Percentiles rank a stretch among this genome's conserved stretches.
Evolutionary conservation across 2,888 invertebrate genomes (phyloP).

Genomic region (Branchipolynoe longqiensis): DNA sequence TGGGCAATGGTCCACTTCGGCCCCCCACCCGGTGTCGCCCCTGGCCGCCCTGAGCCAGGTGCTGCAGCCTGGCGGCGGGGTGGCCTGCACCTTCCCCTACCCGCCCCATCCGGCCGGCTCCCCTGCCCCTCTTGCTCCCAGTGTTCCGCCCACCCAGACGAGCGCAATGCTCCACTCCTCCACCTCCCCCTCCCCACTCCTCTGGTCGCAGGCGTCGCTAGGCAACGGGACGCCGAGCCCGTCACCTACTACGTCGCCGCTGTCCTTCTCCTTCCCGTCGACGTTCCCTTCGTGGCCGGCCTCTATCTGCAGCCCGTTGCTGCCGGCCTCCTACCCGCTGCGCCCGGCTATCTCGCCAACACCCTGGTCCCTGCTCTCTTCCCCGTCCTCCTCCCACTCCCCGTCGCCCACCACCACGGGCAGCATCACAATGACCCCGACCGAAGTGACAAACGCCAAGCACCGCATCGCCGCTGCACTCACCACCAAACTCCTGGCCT

Average conservation of each 20-base stretch:
- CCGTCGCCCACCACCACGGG: not conserved
- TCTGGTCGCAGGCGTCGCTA: not conserved
- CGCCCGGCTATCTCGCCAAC: not conserved
- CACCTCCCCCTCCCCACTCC: not conserved
- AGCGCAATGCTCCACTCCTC: too few relatives aligned
- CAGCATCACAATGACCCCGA: constrained; percentile 10
- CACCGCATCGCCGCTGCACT: constrained; percentile 10
- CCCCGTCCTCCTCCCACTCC: not conserved
- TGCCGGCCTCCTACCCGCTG: not conserved
- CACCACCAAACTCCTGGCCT: constrained; percentile 9
- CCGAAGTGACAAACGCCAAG: constrained; percentile 15
- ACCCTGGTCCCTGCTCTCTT: not conserved
- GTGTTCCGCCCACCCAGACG: too few relatives aligned
- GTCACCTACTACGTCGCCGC: not conserved
- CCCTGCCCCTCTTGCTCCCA: not conserved
- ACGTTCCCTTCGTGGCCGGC: not conserved
- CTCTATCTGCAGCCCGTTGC: not conserved
- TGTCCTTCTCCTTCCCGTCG: not conserved
- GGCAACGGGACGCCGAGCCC: not conserved
- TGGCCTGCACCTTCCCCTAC: not conserved
- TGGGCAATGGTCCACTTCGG: not conserved
- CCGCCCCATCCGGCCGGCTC: not conserved
- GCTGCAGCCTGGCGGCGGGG: not conserved
- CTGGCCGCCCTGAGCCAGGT: not conserved
- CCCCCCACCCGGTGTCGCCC: not conserved